Base-by-base conservation (phyloP, 2,797 vertebrate genomes). In the Spinus pinus region DNA sequence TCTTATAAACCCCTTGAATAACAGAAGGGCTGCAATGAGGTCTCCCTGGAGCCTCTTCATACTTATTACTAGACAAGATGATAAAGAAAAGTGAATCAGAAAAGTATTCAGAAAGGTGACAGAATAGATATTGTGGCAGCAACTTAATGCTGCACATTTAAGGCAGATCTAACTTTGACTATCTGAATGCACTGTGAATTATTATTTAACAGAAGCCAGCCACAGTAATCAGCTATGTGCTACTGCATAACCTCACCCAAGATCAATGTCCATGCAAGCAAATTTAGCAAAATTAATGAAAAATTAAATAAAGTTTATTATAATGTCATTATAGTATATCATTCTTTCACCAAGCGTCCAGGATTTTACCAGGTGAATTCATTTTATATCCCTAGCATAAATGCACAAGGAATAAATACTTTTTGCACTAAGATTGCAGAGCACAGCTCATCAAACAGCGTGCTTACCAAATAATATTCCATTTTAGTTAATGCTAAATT, bases 211-310 rank as follows among this genome's bases (percentile, higher is more conserved):
- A 91, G 51, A 88, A 86, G 37, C 33, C 47, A 88, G 58, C 14
- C 65, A 57, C 1, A 3, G 42, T 60, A 90, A 94, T 81, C 33
- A 90, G 44, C 69, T 69, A 12, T 17, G 51, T 84, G 80, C 72
- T 73, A 73, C 41, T 65, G 51, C 35, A 37, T 58, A 44, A 88
- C 73, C 83, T 95, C 49, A 35, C 70, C 41, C 41, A 88, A 70
- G 39, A 86, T 81, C 65, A 37, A 24, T 60, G 37, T 24, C 62
- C 49, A 53, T 64, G 78, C 73, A 90, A 89, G 81, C 39, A 90
- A 93, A 93, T 95, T 67, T 88, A 84, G 33, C 30, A 79, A 86
- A 73, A 82, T 73, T 58, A 86, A 72, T 46, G 57, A 88, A 93
- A 90, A 93, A 84, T 56, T 18, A 88, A 88, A 86, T 86, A 39